These are phyloP conservation scores for Zoanthus gigantus DNA, from an alignment of 92 coral and sea anemone genomes.

Conservation along the genomic window DNA sequence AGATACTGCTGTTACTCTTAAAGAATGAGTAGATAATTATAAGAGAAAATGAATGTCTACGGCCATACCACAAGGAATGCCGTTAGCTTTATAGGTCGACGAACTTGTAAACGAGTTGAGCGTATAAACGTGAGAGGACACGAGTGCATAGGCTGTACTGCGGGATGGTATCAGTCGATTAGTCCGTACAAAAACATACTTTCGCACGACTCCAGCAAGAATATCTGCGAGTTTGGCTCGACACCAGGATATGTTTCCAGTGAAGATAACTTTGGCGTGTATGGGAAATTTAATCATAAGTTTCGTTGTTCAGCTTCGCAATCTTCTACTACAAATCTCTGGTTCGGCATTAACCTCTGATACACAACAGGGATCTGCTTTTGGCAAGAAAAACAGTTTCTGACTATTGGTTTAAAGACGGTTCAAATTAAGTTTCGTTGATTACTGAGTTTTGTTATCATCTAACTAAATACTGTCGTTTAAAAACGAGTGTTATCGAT, in stretches of 20 bases:
- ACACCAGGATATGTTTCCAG: background rate
- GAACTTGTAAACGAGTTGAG: constrained; percentile 56
- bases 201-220: constrained; percentile 35
- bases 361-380: background rate
- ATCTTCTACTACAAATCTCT: background rate
- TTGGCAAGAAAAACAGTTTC: too few relatives aligned
- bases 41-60: too few relatives aligned
- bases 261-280: constrained; percentile 3
- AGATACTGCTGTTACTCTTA: too few relatives aligned
- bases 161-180: constrained; percentile 79
- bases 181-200: constrained; percentile 12
- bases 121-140: constrained; percentile 65
- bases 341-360: background rate
- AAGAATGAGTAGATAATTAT: too few relatives aligned
- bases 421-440: too few relatives aligned
- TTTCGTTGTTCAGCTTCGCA: background rate
- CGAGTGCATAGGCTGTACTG: constrained; percentile 64
- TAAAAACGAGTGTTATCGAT: too few relatives aligned
- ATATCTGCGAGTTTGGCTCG: background rate
- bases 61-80: too few relatives aligned
- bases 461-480: too few relatives aligned
- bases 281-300: background rate
- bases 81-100: constrained; percentile 42
- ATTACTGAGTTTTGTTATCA: too few relatives aligned
- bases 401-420: too few relatives aligned